Evolutionary conservation across 2,797 vertebrate genomes (phyloP).

Genomic region (Alosa sapidissima): DNA sequence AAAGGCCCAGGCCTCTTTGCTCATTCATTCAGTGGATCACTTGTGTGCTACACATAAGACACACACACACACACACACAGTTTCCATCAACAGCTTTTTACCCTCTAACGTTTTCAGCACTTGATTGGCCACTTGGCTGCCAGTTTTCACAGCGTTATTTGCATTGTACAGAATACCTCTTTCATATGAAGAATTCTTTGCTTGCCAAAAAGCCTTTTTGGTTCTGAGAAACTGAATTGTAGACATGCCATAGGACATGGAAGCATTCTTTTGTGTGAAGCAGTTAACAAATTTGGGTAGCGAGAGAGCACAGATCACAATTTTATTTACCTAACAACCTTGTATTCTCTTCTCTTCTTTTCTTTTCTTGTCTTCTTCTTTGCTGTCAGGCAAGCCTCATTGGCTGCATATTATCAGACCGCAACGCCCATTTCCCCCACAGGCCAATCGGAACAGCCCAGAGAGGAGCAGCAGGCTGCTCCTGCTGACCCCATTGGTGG

Average conservation of each 20-base stretch:
- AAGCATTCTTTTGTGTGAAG: neutral
- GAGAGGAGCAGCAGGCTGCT: conserved; percentile 77
- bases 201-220: neutral
- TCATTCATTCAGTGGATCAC: neutral
- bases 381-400: conserved; percentile 75
- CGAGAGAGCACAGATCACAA: neutral
- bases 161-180: neutral
- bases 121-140: neutral
- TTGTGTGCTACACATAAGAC: neutral
- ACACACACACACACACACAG: neutral
- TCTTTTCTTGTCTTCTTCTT: neutral
- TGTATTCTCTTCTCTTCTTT: neutral
- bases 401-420: conserved; percentile 82
- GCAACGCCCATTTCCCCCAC: conserved; percentile 63
- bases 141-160: neutral
- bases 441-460: conserved; percentile 64
- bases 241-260: neutral
- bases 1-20: neutral
- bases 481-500: conserved; percentile 87
- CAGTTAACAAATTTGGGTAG: neutral
- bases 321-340: neutral
- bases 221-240: neutral
- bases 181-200: neutral
- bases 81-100: neutral
- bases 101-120: neutral